Evolutionary conservation across 2,888 invertebrate species (phyloP), one percentile per base, ranked within the genome.

Genomic region (Phalera bucephala): DNA sequence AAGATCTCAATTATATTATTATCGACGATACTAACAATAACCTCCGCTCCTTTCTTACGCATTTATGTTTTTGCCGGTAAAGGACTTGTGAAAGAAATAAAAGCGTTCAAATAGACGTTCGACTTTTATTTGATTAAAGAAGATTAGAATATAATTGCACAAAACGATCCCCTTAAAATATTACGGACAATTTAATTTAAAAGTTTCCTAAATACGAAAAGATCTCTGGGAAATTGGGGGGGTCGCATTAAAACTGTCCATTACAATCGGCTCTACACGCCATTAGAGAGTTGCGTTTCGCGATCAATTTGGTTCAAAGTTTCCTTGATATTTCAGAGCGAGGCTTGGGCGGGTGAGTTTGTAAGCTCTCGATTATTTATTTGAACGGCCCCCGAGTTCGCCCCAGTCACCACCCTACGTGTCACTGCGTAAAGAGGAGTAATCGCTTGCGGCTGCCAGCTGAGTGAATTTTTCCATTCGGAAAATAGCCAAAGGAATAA

Each of bases 351-450:
- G 73, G 73, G 61, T 70, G 77, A 75, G 75, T 79, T 78, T 70
- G 77, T 82, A 79, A 83, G 80, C 78, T 72, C 70, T 63, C 76
- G 78, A 80, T 86, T 86, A 86, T 87, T 86, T 83, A 85, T 81
- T 77, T 78, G 75, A 72, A 69, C 69, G 66, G 62, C 56, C 62
- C 52, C 52, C 49, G 53, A 50, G 60, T 53, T 54, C 65, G 61
- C 58, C 61, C 60, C 61, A 63, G 69, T 61, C 62, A 52, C 65
- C 62, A 65, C 66, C 40, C 65, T 56, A 65, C 70, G 67, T 76
- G 80, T 80, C 78, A 79, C 80, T 77, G 53, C 68, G 64, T 74
- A 77, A 75, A 72, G 72, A 79, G 77, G 69, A 84, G 79, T 86
- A 82, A 87, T 84, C 80, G 81, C 76, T 78, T 66, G 77, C 66